Evolutionary conservation across 2,888 invertebrate genomes (phyloP).

Genomic region (Oxyscelio sp.): DNA sequence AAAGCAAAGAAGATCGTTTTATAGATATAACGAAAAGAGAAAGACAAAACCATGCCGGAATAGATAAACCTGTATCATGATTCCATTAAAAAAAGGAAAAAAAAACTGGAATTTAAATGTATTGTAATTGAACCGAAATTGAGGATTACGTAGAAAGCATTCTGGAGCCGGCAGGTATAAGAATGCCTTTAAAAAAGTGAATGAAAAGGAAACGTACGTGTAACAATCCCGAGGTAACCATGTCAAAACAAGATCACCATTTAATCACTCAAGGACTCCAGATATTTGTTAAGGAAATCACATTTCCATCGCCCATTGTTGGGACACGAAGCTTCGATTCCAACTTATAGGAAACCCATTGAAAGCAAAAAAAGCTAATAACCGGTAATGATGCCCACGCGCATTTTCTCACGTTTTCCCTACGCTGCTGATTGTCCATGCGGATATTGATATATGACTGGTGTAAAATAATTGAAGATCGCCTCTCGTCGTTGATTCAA

Average conservation of each 20-base stretch:
- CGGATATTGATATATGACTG: slow-evolving; percentile 56
- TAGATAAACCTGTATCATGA: too few relatives aligned
- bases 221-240: slow-evolving; percentile 52
- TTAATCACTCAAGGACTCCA: slow-evolving; percentile 66
- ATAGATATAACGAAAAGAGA: too few relatives aligned
- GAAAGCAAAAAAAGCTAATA: slow-evolving; percentile 52
- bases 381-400: slow-evolving; percentile 45
- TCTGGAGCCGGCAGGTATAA: slow-evolving; percentile 32
- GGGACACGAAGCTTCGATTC: slow-evolving; percentile 31
- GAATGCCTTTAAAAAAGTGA: slow-evolving; percentile 2
- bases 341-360: slow-evolving; percentile 33
- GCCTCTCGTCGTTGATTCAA: slow-evolving; percentile 11
- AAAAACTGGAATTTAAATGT: too few relatives aligned
- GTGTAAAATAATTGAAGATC: slow-evolving; percentile 30
- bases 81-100: too few relatives aligned
- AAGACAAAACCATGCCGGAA: too few relatives aligned
- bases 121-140: too few relatives aligned
- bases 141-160: slow-evolving; percentile 54
- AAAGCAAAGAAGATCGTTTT: too few relatives aligned
- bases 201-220: slow-evolving; percentile 25
- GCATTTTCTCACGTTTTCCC: slow-evolving; percentile 63
- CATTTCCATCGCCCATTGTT: slow-evolving; percentile 41
- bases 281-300: slow-evolving; percentile 62
- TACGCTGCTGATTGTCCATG: slow-evolving; percentile 19
- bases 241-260: slow-evolving; percentile 66